Evolutionary conservation across 2,113 vertebrate genomes (phyloP), one percentile per base, ranked within the genome.

Genomic region (Sorex fumeus): DNA sequence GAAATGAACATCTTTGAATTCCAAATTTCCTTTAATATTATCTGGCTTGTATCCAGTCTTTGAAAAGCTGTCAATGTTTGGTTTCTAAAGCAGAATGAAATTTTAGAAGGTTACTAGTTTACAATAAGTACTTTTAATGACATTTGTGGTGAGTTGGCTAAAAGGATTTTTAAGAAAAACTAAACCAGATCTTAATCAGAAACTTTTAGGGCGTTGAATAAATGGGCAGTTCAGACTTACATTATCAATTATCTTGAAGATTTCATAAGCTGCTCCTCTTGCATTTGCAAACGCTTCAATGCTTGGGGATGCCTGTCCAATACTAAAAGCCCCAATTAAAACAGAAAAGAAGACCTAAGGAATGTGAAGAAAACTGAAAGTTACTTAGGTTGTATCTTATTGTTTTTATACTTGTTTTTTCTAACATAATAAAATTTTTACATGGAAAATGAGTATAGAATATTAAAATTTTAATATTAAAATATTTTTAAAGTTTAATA

Each of bases 1-100:
- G 97, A 99, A 99, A 93, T 98, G 96, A 75, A 99, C 96, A 74
- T 99, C 98, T 96, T 95, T 98, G 95, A 99, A 99, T 96, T 99
- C 98, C 95, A 98, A 97, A 90, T 98, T 98, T 96, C 98, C 98
- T 92, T 91, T 62, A 43, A 99, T 97, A 30, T 75, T 97, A 50
- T 98, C 98, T 80, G 98, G 98, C 96, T 98, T 99, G 96, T 98
- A 97, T 6, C 98, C 98, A 32, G 91, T 96, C 4, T 95, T 94
- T 12, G 98, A 98, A 91, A 98, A 98, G 97, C 98, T 98, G 72
- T 99, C 98, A 84, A 99, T 98, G 64, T 4, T 87, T 70, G 96
- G 95, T 30, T 96, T 88, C 96, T 97, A 84, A 79, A 95, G 28
- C 13, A 93, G 67, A 92, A 62, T 23, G 62, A 88, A 88, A 74